These are phyloP conservation scores for Corbicula japonica DNA, from an alignment of 2,888 invertebrate genomes.

Conservation along the genomic window DNA sequence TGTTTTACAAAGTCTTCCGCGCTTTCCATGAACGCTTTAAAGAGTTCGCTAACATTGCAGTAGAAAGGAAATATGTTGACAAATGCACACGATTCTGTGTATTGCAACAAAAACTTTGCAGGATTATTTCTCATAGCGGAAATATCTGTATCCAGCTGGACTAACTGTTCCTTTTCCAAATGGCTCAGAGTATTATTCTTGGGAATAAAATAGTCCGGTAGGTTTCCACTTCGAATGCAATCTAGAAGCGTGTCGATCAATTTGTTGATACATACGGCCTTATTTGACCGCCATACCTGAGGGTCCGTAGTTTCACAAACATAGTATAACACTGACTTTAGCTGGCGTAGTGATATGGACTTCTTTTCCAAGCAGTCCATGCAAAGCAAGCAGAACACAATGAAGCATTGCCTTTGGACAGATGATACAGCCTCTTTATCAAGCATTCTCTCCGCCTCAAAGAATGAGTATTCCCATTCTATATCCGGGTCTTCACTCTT, in stretches of 20 bases:
- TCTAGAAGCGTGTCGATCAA: conserved; percentile 70
- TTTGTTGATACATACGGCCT: conserved; percentile 65
- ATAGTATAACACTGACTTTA: conserved; percentile 74
- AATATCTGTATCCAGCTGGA: conserved; percentile 61
- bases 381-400: conserved; percentile 67
- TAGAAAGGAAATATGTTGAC: conserved; percentile 73
- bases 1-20: conserved; percentile 59
- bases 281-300: conserved; percentile 69
- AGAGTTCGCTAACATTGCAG: conserved; percentile 63
- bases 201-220: conserved; percentile 74
- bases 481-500: conserved; percentile 67
- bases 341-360: conserved; percentile 59
- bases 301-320: conserved; percentile 72
- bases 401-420: conserved; percentile 72
- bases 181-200: conserved; percentile 72
- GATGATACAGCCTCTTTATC: conserved; percentile 71
- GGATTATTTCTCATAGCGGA: conserved; percentile 64
- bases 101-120: conserved; percentile 53
- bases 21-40: conserved; percentile 62
- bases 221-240: conserved; percentile 60
- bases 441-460: conserved; percentile 68
- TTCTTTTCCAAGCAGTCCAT: conserved; percentile 63
- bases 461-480: conserved; percentile 76
- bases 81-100: conserved; percentile 65
- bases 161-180: conserved; percentile 57